These are phyloP conservation scores for Tetranychus cinnabarinus DNA, from an alignment of 1,140 invertebrate genomes.

Conservation along the genomic window DNA sequence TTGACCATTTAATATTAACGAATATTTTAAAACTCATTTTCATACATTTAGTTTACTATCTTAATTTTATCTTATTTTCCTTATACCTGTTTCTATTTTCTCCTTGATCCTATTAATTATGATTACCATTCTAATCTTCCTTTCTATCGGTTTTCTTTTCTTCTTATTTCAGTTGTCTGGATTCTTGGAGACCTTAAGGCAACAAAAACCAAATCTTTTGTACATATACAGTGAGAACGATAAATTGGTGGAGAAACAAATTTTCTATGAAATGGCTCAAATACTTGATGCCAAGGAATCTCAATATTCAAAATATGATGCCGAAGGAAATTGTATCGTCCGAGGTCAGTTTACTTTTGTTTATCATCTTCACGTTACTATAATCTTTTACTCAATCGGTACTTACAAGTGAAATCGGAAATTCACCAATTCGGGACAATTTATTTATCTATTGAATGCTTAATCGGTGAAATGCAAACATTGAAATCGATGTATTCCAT, in stretches of 20 bases:
- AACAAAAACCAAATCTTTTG: slow-evolving; percentile 4
- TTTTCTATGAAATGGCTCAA: slow-evolving; percentile 8
- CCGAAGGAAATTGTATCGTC: not conserved
- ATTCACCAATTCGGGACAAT: no score
- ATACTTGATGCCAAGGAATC: slow-evolving; percentile 5
- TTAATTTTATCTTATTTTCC: no score
- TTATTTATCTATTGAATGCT: no score
- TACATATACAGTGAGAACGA: slow-evolving; percentile 13
- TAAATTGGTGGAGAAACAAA: slow-evolving; percentile 9
- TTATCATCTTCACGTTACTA: not conserved
- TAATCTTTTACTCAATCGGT: not conserved
- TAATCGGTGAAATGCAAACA: no score
- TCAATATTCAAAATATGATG: slow-evolving; percentile 7
- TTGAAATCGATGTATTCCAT: no score
- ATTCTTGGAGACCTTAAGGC: not conserved
- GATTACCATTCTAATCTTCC: no score
- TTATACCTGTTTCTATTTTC: no score
- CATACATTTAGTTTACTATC: no score
- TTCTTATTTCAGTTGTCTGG: not conserved
- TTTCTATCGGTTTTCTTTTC: no score
- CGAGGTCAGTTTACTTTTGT: not conserved
- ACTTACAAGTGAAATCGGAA: no score
- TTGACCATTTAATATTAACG: not conserved
- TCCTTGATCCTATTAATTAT: no score
- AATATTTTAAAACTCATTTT: no score